Base-by-base conservation (phyloP, 2,797 vertebrate species). In the Manis pentadactyla region DNA sequence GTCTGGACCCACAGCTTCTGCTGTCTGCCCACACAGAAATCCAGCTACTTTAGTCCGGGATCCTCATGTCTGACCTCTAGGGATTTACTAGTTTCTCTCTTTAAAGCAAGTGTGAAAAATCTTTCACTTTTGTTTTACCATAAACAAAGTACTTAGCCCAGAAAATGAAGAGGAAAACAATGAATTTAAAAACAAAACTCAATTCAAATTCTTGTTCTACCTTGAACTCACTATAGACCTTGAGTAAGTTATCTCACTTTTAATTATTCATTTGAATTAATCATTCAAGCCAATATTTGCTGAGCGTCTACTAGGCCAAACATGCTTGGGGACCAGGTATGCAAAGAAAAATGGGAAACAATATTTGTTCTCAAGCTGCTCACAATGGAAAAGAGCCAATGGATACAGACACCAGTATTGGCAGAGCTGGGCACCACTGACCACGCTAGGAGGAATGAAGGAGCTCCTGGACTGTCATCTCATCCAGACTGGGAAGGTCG, bases 121-220 rank as follows among this genome's bases (percentile, higher is more conserved):
- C 29, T 78, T 53, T 77, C 69, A 39, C 10, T 87, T 93, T 78
- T 91, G 49, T 73, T 87, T 95, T 69, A 64, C 42, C 14, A 68
- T 90, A 69, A 94, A 53, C 57, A 88, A 83, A 95, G 83, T 75
- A 23, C 23, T 82, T 85, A 71, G 51, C 27, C 7, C 29, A 96
- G 53, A 86, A 96, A 73, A 37, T 27, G 61, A 64, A 68, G 66
- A 89, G 46, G 37, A 61, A 69, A 82, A 57, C 29, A 89, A 61
- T n/a, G 13, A 93, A 68, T 85, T 82, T 90, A 27, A 82, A 95
- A 84, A 51, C 25, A 84, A 96, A 87, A 86, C 29, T 75, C 51
- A 64, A 39, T 57, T 82, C 23, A 59, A 71, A 61, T 63, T 91
- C 27, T 91, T 73, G 19, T 49, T 86, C 73, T 92, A 11, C 27